Base-by-base conservation (phyloP, 1,140 invertebrate species). In the Euura saliciscinereae region DNA sequence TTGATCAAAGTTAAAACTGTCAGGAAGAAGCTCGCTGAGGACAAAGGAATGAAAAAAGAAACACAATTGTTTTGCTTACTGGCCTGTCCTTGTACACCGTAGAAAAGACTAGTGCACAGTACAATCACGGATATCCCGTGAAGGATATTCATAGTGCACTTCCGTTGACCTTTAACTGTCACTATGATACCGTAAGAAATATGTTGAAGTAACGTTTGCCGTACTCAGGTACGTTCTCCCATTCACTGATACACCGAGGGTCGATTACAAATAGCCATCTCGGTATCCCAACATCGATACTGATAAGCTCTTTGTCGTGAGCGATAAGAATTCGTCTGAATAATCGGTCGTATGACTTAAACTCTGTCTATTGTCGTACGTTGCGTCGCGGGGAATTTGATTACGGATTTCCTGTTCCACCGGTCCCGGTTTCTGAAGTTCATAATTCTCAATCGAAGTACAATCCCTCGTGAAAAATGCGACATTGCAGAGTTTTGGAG, bases 261-360 rank as follows among this genome's bases (percentile, higher is more conserved):
- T 6, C 6, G 51, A 59, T n/a, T n/a, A 59, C 51, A 59, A 59
- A 59, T n/a, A 59, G 51, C 51, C 51, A 59, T 59, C 51, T 59
- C 51, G 8, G 51, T 59, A 59, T 59, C 51, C 13, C 0, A 59
- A n/a, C 51, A 59, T 59, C 51, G 51, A 59, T 59, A 59, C 8
- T 59, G 51, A 59, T 59, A 59, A 59, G 51, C 8, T 59, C 51
- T 59, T 59, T 59, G 51, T 59, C 51, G 13, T n/a, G 51, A n/a
- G 51, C 5, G 51, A 59, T 59, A 59, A 59, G 13, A 59, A 59
- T 59, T 59, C 10, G 51, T 11, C 51, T 59, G 8, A n/a, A 59
- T 59, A 59, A 59, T 59, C 51, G 51, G 51, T 59, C 10, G 51
- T 11, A n/a, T 59, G 13, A 59, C 51, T 11, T 59, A 11, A n/a